Evolutionary conservation across 2,113 vertebrate genomes (phyloP).

Genomic region (Nematolebias whitei): DNA sequence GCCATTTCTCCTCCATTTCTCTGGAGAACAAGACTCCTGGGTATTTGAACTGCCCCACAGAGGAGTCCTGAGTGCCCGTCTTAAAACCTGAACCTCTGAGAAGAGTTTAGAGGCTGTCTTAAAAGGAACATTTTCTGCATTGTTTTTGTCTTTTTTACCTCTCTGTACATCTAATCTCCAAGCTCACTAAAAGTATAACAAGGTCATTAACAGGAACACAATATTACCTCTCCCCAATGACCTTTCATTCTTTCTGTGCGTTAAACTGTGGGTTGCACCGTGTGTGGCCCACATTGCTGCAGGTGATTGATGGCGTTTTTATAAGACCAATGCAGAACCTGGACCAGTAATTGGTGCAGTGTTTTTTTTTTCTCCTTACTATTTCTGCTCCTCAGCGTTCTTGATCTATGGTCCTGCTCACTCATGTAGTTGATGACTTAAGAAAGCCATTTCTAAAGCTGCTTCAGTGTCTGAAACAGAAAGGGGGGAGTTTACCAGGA

Average conservation of each 20-base stretch:
- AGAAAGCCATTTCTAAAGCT: conserved; percentile 65
- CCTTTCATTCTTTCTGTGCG: conserved; percentile 29
- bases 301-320: conserved; percentile 72
- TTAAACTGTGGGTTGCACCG: conserved; percentile 35
- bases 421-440: conserved; percentile 62
- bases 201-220: conserved; percentile 14
- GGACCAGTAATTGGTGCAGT: conserved; percentile 60
- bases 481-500: conserved; percentile 74
- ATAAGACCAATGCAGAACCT: conserved; percentile 51
- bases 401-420: conserved; percentile 61
- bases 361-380: conserved; percentile 42
- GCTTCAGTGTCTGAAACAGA: not conserved
- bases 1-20: no score
- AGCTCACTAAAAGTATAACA: conserved; percentile 18
- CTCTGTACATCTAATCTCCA: conserved; percentile 13
- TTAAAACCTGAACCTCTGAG: conserved; percentile 2
- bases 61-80: no score
- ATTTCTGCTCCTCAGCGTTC: conserved; percentile 46
- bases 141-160: not conserved
- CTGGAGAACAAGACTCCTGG: no score
- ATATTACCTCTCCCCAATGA: conserved; percentile 23
- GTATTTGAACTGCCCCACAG: no score
- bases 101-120: conserved; percentile 24
- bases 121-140: conserved; percentile 5
- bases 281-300: conserved; percentile 43